Percentiles rank a stretch among this genome's conserved stretches.
Evolutionary conservation across 2,113 vertebrate genomes (phyloP).

Genomic region (Grus americana): DNA sequence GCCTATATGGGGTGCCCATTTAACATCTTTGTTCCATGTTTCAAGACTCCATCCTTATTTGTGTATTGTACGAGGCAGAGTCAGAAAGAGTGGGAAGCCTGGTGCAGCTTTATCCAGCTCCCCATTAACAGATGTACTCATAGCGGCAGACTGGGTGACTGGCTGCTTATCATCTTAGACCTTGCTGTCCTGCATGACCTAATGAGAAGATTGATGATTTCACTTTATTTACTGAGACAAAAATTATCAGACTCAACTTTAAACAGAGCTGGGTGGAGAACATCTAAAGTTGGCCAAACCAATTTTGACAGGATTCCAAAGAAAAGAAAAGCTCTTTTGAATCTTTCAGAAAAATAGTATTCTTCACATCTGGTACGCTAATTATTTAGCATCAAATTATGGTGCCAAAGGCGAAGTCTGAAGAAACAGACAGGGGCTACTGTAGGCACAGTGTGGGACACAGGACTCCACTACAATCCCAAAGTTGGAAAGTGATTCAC

Average conservation of each 20-base stretch:
- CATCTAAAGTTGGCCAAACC: not conserved
- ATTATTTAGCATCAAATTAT: not conserved
- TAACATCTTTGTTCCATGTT: not conserved
- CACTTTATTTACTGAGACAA: not conserved
- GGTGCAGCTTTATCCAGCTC: not conserved
- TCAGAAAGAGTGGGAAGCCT: not conserved
- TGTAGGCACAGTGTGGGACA: not conserved
- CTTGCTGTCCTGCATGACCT: not conserved
- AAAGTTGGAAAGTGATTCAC: not conserved
- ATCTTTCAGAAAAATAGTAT: not conserved
- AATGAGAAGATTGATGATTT: not conserved
- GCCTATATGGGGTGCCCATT: not conserved
- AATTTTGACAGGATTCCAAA: slow-evolving; percentile 3
- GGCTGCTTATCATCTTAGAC: not conserved
- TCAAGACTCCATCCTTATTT: not conserved
- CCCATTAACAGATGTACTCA: not conserved
- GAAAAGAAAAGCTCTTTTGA: not conserved
- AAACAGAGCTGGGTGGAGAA: not conserved
- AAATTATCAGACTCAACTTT: not conserved
- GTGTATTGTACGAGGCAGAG: not conserved
- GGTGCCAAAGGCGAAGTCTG: not conserved
- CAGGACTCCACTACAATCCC: rapidly evolving
- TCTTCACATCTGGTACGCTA: not conserved
- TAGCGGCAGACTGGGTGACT: not conserved
- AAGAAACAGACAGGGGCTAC: not conserved